Evolutionary conservation across 2,888 invertebrate species (phyloP).

Genomic region (Drosophila algonquin): DNA sequence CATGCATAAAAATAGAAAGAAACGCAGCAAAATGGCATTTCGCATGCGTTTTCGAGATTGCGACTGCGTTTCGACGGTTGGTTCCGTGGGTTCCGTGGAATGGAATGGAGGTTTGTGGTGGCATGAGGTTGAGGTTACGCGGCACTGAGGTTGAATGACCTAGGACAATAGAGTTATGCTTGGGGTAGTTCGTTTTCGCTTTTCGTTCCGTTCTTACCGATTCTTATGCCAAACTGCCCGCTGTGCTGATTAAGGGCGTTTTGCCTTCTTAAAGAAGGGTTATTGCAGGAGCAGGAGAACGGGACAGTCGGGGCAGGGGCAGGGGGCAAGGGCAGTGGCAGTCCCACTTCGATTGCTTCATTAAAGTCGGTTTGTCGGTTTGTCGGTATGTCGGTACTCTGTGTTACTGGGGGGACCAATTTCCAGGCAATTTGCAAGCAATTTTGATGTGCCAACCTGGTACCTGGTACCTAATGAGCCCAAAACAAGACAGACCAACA

Average conservation of each 20-base stretch:
- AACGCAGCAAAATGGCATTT: conserved; percentile 65
- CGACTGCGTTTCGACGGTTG: conserved; percentile 35
- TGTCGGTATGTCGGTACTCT: conserved; percentile 2
- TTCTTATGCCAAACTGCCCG: conserved; percentile 60
- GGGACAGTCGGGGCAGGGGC: too few species aligned
- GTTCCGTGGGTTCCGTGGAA: conserved; percentile 25
- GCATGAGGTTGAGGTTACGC: conserved; percentile 56
- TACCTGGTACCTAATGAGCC: conserved; percentile 66
- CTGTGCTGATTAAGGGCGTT: conserved; percentile 76
- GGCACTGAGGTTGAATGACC: conserved; percentile 71
- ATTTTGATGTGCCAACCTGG: conserved; percentile 64
- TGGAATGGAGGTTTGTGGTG: conserved; percentile 46
- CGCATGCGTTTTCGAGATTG: conserved; percentile 61
- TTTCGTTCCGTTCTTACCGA: conserved; percentile 16
- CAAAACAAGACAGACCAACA: conserved; percentile 36
- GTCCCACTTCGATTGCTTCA: conserved; percentile 58
- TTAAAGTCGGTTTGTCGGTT: conserved; percentile 44
- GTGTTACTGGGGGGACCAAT: conserved; percentile 57
- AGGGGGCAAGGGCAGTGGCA: not conserved
- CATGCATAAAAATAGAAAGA: conserved; percentile 26
- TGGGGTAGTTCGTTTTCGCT: conserved; percentile 66
- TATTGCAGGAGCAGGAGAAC: conserved; percentile 25
- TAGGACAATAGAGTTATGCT: conserved; percentile 74
- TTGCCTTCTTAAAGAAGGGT: conserved; percentile 68
- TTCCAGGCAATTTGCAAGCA: conserved; percentile 70